phyloP scores from a whole-genome alignment of 2,113 vertebrate genomes.

The Xyliphius kryptos region DNA sequence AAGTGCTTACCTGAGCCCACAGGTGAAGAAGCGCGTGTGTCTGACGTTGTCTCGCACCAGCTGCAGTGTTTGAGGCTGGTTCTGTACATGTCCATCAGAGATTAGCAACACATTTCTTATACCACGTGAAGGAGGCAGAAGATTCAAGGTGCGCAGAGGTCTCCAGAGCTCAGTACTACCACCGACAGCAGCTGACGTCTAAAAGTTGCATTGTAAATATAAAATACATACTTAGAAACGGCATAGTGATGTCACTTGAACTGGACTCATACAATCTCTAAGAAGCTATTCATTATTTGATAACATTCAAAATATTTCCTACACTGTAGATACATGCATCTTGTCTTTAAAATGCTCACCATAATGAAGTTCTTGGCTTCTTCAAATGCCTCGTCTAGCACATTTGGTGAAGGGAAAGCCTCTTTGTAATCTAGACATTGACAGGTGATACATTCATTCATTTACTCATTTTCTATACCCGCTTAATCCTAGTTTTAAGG shows the following conservation, averaged over 20 bases:
- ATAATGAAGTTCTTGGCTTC: constrained; percentile 58
- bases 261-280: too few relatives aligned
- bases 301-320: too few relatives aligned
- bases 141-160: constrained; percentile 63
- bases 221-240: too few relatives aligned
- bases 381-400: constrained; percentile 21
- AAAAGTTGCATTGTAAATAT: not conserved
- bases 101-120: constrained; percentile 73
- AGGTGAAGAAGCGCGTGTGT: constrained; percentile 78
- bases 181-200: constrained; percentile 63
- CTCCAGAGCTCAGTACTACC: constrained; percentile 84
- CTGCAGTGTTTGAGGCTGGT: constrained; percentile 62
- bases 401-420: constrained; percentile 58
- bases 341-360: too few relatives aligned
- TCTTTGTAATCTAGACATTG: constrained; percentile 73
- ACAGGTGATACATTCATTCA: too few relatives aligned
- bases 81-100: constrained; percentile 81
- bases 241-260: too few relatives aligned
- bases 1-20: constrained; percentile 72
- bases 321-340: too few relatives aligned
- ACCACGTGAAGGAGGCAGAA: constrained; percentile 70
- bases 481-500: too few relatives aligned
- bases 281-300: too few relatives aligned
- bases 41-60: constrained; percentile 60
- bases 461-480: too few relatives aligned